Base-by-base conservation (phyloP, 2,888 invertebrate species). In the Noctua janthina region DNA sequence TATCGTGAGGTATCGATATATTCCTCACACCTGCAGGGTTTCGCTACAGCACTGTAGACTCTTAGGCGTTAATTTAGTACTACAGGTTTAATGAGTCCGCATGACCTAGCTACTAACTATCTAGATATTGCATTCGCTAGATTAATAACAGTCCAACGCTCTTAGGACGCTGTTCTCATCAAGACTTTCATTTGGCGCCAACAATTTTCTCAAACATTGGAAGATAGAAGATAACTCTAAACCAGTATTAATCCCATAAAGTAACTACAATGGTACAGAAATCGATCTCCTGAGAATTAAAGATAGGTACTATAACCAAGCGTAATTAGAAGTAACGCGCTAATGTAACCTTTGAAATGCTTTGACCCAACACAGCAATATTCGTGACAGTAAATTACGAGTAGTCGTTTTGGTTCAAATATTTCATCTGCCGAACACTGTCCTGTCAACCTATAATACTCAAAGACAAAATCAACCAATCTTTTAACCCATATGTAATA, bases 371-470 rank as follows among this genome's bases (percentile, higher is more conserved):
- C 71, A 80, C 74, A 29, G 54, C 17, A 23, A 49, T 62, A 64
- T 66, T 70, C 69, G 73, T 83, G 76, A 85, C 64, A 43, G 2
- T 15, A 13, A 76, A 81, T 62, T 74, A 74, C 54, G 13, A 79
- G 35, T 49, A 49, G 51, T 70, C 59, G 20, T 46, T 3, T 62
- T 74, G 39, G 46, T 73, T 39, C 17, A 74, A 78, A 74, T 43
- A 70, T 17, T 59, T 69, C 17, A 69, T 54, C 17, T 69, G 49
- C 46, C 23, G 5, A 51, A 76, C 59, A 51, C 35, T 20, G 20
- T 17, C 20, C 17, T 17, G 1, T 49, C n/a, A 49, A 51, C 11
- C 11, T 11, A 15, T 17, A 56, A 39, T 29, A 0, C 8, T 10
- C 6, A 62, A 35, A 62, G 35, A 43, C 43, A 3, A 69, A 35